phyloP scores from a whole-genome alignment of 1,140 invertebrate genomes.

The Brachionus angularis region DNA sequence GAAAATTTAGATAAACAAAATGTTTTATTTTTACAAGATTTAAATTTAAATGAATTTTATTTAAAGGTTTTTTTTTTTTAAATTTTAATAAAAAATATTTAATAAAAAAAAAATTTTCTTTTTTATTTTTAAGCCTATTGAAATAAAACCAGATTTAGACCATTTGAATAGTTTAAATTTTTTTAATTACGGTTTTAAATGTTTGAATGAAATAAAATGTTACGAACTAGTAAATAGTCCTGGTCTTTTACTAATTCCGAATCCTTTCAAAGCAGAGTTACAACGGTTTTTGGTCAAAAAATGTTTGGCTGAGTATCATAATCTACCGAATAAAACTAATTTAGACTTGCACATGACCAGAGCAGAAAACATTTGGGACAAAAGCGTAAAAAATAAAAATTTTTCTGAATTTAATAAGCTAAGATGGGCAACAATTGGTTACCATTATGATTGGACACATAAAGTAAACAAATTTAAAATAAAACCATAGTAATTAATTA shows the following conservation, averaged over 20 bases:
- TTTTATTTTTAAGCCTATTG: background rate
- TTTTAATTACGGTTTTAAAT: background rate
- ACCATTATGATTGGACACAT: slow-evolving; percentile 90
- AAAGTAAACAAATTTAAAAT: too few relatives aligned
- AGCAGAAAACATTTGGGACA: slow-evolving; percentile 2
- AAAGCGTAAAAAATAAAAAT: slow-evolving; percentile 45
- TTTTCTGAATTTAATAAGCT: slow-evolving; percentile 62
- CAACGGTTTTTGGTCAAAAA: slow-evolving; percentile 76
- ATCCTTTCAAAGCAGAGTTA: slow-evolving; percentile 72
- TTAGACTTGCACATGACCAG: slow-evolving; percentile 63
- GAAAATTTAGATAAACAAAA: background rate
- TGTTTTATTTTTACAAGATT: slow-evolving; percentile 13
- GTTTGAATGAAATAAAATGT: background rate
- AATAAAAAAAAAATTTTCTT: background rate
- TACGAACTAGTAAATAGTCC: slow-evolving; percentile 33
- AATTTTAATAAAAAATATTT: slow-evolving; percentile 1
- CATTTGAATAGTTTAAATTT: background rate
- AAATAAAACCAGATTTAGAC: background rate
- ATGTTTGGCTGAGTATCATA: slow-evolving; percentile 72
- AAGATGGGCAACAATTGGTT: slow-evolving; percentile 84
- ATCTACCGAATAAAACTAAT: slow-evolving; percentile 72
- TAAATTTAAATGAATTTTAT: slow-evolving; percentile 5
- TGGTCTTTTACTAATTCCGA: slow-evolving; percentile 73
- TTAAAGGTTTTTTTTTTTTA: slow-evolving; percentile 35
- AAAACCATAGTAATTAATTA: too few relatives aligned